Evolutionary conservation across 2,797 vertebrate genomes (phyloP), one percentile per base, ranked within the genome.

Genomic region (Falco berigora): DNA sequence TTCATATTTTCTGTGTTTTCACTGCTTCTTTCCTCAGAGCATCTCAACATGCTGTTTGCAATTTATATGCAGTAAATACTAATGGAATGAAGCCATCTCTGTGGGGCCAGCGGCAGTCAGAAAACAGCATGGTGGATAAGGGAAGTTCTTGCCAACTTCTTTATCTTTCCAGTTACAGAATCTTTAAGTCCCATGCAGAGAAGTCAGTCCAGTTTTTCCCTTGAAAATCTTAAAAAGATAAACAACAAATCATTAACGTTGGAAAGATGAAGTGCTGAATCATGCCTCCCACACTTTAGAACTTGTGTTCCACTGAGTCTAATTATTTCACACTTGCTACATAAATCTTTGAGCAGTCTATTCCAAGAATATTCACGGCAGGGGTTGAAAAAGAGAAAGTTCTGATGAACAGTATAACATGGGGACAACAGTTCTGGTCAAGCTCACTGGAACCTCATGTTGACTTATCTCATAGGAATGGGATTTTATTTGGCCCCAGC

Each of bases 261-360:
- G 86, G 55, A 79, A 87, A 85, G 88, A 72, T 44, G 53, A 89
- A 95, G 62, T 78, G 95, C 95, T 96, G 95, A 94, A 62, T 95
- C 93, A 94, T 90, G 78, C 62, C 84, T 90, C 92, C 81, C 76
- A 86, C 8, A 3, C 86, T 87, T 91, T 18, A 89, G 90, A 83
- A 85, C 74, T 90, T 92, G 90, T 92, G 84, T 92, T 89, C 55
- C 73, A 76, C 49, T 67, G 73, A 81, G 66, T 66, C 73, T 88
- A 73, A 91, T 95, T 95, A 90, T 90, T 97, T 92, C 78, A 86
- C 62, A 61, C 58, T 89, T 68, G 34, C 75, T 90, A 24, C 92
- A 75, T 38, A 78, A 93, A 78, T 75, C 84, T 80, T 80, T 75
- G 87, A 93, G 87, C 47, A 69, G 47, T 32, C 14, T 83, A 22